Base-by-base conservation (phyloP, 1,140 invertebrate species). In the Macrobrachium rosenbergii region DNA sequence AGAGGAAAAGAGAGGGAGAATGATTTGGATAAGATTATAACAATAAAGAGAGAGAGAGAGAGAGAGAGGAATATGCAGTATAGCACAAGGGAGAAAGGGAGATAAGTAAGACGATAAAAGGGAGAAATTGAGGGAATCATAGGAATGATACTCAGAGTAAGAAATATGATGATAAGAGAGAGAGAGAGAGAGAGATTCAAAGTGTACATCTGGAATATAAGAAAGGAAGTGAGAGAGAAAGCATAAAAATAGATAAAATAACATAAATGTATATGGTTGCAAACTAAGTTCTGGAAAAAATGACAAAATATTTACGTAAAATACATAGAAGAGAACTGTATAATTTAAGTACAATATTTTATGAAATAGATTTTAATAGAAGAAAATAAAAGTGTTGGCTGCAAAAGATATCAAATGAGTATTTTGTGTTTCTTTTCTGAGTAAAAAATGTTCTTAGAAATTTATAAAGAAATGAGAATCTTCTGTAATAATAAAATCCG, bases 191-290 rank as follows among this genome's bases (percentile, higher is more conserved):
- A 78, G 76, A 78, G 76, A 3, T 37, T 37, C 3, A 37, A 37
- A 37, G 28, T 37, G 28, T 37, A 37, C 28, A 37, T 37, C 28
- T 37, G 28, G 3, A 37, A 37, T 37, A 37, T 37, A 3, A 78
- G 58, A 78, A 45, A 78, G 76, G 58, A 45, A 78, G 76, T 58
- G 76, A 78, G 76, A 78, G 21, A 60, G 69, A 83, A 19, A 45
- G 73, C 37, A 75, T 17, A 28, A 12, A 2, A 60, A n/a, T 11
- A 59, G 60, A 23, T 23, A 17, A 21, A 37, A 8, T 21, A 12
- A 52, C 7, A 52, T 52, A 12, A 52, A 52, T 8, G 52, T 5
- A 8, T 12, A 52, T 52, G 52, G 12, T 37, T 37, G 28, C 28
- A 37, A 37, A 37, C 28, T 37, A 8, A 52, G 5, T 6, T 52